A percentile compares a stretch with the other conserved stretches of the same genome.
Evolutionary conservation across 2,113 vertebrate species (phyloP).

Genomic region (Lanius ludovicianus): DNA sequence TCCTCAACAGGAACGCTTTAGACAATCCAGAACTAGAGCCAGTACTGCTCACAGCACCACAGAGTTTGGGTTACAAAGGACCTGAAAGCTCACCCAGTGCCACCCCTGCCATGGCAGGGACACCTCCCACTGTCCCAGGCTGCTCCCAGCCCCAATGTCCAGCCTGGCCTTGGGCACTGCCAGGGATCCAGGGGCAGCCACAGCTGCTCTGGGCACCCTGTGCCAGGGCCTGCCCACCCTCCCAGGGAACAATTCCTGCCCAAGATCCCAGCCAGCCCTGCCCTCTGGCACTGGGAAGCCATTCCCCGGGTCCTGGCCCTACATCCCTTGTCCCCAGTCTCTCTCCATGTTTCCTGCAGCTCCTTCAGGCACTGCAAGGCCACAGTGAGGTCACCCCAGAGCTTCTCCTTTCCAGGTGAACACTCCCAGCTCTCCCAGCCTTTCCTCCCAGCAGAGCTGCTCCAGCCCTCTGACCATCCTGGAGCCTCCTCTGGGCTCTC

Average conservation of each 20-base stretch:
- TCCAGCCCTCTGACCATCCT: background rate
- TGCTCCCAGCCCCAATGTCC: too few relatives aligned
- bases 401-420: background rate
- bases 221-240: too few relatives aligned
- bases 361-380: fast-evolving
- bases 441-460: background rate
- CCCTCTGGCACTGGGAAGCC: too few relatives aligned
- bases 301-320: background rate
- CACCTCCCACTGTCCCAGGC: fast-evolving
- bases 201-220: background rate
- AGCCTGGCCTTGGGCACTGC: background rate
- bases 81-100: fast-evolving
- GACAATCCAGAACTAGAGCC: background rate
- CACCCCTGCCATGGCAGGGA: background rate
- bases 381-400: too few relatives aligned
- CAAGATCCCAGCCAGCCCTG: too few relatives aligned
- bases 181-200: background rate
- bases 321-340: fast-evolving
- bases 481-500: background rate
- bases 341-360: background rate
- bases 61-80: too few relatives aligned
- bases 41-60: background rate
- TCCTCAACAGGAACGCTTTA: background rate
- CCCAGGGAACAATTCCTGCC: too few relatives aligned
- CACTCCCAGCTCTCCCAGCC: background rate